Conservation (phyloP, 2,888 invertebrate species). For the Heterodera filipjevi region DNA sequence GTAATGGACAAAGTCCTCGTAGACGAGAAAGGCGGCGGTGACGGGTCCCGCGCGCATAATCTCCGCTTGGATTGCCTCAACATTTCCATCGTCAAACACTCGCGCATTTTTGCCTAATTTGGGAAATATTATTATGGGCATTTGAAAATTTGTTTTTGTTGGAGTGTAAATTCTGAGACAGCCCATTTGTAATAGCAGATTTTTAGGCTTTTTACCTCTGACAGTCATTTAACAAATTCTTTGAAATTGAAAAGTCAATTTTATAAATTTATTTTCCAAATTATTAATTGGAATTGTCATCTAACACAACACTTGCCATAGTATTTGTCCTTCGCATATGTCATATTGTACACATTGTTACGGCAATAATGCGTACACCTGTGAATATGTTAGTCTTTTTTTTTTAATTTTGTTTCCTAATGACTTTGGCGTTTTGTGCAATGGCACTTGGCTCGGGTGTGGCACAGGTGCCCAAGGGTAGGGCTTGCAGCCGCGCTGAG, state of each 20-base stretch:
- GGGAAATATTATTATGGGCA: too few species aligned
- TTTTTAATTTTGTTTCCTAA: neutral
- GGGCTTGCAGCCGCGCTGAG: slow-evolving; percentile 78
- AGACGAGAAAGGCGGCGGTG: slow-evolving; percentile 17
- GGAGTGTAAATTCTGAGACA: too few species aligned
- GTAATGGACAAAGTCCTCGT: slow-evolving; percentile 14
- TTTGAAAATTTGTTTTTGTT: neutral
- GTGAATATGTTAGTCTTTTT: neutral
- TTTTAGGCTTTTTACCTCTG: too few species aligned
- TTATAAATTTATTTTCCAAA: too few species aligned
- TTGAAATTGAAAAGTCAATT: neutral
- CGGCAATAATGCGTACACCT: slow-evolving; percentile 9
- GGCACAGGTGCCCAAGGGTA: slow-evolving; percentile 74
- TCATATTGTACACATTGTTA: neutral
- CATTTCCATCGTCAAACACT: neutral
- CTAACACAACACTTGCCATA: neutral
- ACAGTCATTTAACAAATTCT: too few species aligned
- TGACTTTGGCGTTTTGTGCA: slow-evolving; percentile 8
- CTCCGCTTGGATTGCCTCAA: neutral
- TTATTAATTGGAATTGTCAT: too few species aligned
- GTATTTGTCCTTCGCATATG: slow-evolving; percentile 17
- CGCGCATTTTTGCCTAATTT: neutral
- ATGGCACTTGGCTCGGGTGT: neutral
- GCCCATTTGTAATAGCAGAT: too few species aligned
- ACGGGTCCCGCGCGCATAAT: slow-evolving; percentile 7